phyloP scores from a whole-genome alignment of 2,113 vertebrate genomes.

The Daboia siamensis region DNA sequence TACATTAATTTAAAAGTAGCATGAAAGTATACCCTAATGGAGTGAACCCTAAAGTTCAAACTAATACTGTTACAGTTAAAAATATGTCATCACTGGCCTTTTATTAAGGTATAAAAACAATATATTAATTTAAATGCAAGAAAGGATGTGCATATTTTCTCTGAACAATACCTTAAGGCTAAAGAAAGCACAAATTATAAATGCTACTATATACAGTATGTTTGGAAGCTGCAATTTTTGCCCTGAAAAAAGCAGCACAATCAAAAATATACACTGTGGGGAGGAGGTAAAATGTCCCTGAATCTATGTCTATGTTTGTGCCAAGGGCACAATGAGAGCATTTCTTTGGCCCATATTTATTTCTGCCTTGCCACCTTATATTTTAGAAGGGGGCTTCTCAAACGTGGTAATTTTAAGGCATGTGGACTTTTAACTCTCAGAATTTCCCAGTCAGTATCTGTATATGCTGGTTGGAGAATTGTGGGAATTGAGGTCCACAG shows the following conservation, averaged over 20 bases:
- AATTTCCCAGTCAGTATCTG: not conserved
- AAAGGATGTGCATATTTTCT: conserved; percentile 2
- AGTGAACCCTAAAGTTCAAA: not conserved
- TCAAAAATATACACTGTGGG: not conserved
- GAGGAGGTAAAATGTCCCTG: not conserved
- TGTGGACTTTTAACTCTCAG: not conserved
- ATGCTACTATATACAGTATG: not conserved
- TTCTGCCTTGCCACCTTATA: conserved; percentile 19
- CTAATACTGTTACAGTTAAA: not conserved
- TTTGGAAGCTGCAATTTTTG: not conserved
- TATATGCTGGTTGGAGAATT: not conserved
- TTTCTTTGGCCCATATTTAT: not conserved
- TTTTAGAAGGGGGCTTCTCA: not conserved
- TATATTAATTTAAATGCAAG: conserved; percentile 4
- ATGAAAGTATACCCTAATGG: not conserved
- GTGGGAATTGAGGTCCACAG: not conserved
- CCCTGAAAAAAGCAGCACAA: not conserved
- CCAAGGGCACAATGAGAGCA: conserved; percentile 6
- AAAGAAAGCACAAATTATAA: conserved; percentile 11
- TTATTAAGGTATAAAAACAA: not conserved
- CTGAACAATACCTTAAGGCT: conserved; percentile 27
- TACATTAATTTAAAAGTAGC: conserved; percentile 2
- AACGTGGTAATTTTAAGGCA: not conserved
- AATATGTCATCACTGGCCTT: not conserved
- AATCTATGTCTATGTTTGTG: conserved; percentile 19